Percentiles rank a stretch among this genome's conserved stretches.
Conservation (phyloP, 2,113 vertebrate genomes). For the Grallaria varia region DNA sequence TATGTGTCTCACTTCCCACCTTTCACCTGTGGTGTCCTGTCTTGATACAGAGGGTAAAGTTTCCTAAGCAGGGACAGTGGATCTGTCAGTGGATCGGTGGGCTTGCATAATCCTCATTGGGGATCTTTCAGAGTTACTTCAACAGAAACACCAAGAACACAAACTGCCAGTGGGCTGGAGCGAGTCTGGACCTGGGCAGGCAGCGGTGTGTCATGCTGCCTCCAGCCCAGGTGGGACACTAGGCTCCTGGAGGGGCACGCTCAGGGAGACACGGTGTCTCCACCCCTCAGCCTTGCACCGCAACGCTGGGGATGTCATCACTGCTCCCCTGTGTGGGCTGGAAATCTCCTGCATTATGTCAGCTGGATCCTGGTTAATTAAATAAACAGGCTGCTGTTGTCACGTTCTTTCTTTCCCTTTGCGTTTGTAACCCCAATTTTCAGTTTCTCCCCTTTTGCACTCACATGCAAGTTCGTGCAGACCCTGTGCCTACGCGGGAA, state of each 20-base stretch:
- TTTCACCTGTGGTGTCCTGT: neutral
- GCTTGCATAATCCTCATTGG: neutral
- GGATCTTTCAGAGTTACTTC: neutral
- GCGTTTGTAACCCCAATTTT: neutral
- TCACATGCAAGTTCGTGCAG: neutral
- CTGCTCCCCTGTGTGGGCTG: neutral
- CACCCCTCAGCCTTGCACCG: neutral
- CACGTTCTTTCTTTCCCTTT: neutral
- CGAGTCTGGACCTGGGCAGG: neutral
- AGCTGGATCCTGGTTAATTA: neutral
- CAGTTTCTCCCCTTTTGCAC: neutral
- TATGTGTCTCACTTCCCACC: neutral
- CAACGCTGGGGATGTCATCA: neutral
- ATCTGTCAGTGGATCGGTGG: neutral
- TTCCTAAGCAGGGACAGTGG: neutral
- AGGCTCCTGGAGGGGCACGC: neutral
- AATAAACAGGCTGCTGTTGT: neutral
- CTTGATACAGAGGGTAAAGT: neutral
- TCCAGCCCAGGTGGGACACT: conserved; percentile 23
- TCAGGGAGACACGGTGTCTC: neutral
- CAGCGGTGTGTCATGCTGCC: neutral
- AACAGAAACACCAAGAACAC: neutral
- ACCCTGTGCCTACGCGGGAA: neutral
- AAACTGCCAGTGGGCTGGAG: neutral
- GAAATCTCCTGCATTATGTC: neutral